phyloP scores from a whole-genome alignment of 2,113 vertebrate species.

The Mola mola region DNA sequence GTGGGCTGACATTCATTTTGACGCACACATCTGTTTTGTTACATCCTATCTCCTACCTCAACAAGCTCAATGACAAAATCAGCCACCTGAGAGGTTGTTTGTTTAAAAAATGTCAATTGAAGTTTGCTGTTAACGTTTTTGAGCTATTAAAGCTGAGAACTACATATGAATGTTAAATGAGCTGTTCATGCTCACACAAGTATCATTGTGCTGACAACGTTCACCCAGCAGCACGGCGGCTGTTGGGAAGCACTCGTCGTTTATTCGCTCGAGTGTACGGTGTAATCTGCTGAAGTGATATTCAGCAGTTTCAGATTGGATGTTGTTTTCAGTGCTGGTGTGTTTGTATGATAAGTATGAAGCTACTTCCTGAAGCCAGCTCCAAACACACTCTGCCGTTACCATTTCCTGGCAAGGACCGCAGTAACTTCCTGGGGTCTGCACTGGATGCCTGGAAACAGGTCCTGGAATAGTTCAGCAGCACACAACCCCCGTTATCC shows the following conservation, averaged over 20 bases:
- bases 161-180: conserved; percentile 23
- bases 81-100: neutral
- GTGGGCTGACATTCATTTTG: conserved; percentile 15
- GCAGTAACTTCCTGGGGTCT: conserved; percentile 2
- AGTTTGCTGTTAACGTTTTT: neutral
- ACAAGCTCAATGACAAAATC: conserved; percentile 1
- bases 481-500: neutral
- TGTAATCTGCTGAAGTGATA: conserved; percentile 2
- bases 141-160: conserved; percentile 15
- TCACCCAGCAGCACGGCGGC: conserved; percentile 4
- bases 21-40: conserved; percentile 1
- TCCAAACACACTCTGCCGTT: neutral
- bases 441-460: conserved; percentile 21
- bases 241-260: conserved; percentile 10
- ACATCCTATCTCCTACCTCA: too few relatives aligned
- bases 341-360: too few relatives aligned
- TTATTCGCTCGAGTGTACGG: conserved; percentile 2
- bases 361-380: neutral
- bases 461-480: neutral
- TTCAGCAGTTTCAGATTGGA: neutral
- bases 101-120: neutral
- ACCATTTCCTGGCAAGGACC: neutral
- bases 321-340: neutral
- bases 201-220: conserved; percentile 16
- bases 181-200: conserved; percentile 18